These are phyloP conservation scores for Papilio demoleus DNA, from an alignment of 2,888 invertebrate species.

Conservation along the genomic window DNA sequence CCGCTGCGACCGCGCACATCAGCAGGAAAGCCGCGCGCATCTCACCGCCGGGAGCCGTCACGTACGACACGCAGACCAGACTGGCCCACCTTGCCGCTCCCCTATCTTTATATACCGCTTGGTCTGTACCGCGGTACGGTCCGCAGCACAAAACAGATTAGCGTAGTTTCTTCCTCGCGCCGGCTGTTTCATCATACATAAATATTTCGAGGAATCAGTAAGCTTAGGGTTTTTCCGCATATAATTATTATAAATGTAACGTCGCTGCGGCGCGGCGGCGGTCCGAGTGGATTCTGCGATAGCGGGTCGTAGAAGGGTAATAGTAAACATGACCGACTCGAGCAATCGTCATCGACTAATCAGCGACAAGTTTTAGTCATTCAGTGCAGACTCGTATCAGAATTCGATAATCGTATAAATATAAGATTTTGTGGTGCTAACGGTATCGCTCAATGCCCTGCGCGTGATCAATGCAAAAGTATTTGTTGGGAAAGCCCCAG, in stretches of 20 bases:
- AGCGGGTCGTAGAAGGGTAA: neutral
- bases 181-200: neutral
- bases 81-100: slow-evolving; percentile 46
- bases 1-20: slow-evolving; percentile 33
- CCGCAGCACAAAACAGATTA: slow-evolving; percentile 18
- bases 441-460: too few relatives aligned
- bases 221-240: slow-evolving; percentile 13
- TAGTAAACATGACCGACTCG: neutral
- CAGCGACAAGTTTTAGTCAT: too few relatives aligned
- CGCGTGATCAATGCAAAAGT: too few relatives aligned
- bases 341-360: neutral
- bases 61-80: slow-evolving; percentile 25
- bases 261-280: too few relatives aligned
- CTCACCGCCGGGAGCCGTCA: slow-evolving; percentile 28
- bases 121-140: slow-evolving; percentile 38
- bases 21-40: slow-evolving; percentile 44
- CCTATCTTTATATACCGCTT: slow-evolving; percentile 48
- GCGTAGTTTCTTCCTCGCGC: slow-evolving; percentile 19
- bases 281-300: neutral
- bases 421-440: too few relatives aligned
- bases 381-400: too few relatives aligned
- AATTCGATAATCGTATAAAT: too few relatives aligned
- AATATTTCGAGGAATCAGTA: slow-evolving; percentile 9
- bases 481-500: too few relatives aligned
- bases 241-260: neutral